Evolutionary conservation across 2,888 invertebrate species (phyloP).

Genomic region (Panzeria rudis): DNA sequence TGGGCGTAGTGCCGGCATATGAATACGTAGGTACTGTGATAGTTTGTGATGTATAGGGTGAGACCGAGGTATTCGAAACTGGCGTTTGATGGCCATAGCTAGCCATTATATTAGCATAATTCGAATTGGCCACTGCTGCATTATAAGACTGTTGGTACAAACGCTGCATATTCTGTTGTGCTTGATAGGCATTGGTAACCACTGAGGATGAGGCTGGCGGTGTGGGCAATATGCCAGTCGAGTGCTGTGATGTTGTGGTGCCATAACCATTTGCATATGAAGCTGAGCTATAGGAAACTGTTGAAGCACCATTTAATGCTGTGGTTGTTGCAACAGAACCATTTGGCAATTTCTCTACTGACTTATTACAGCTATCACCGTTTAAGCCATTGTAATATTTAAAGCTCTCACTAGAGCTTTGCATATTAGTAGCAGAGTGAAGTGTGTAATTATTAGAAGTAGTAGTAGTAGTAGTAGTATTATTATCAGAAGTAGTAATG

Average conservation of each 20-base stretch:
- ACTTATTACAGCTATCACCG: background rate
- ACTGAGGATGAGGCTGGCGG: slow-evolving; percentile 69
- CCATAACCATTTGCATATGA: slow-evolving; percentile 60
- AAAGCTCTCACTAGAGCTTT: slow-evolving; percentile 41
- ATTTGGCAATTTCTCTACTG: slow-evolving; percentile 36
- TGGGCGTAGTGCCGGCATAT: slow-evolving; percentile 55
- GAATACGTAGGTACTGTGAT: slow-evolving; percentile 68
- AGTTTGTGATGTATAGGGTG: slow-evolving; percentile 71
- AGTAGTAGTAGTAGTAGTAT: slow-evolving; percentile 5
- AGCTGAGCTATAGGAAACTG: slow-evolving; percentile 1
- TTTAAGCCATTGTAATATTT: slow-evolving; percentile 50
- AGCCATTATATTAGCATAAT: slow-evolving; percentile 61
- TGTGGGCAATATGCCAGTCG: slow-evolving; percentile 59
- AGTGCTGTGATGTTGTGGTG: slow-evolving; percentile 42
- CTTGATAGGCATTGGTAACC: slow-evolving; percentile 73
- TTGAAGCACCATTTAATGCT: slow-evolving; percentile 44
- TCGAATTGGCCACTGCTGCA: slow-evolving; percentile 71
- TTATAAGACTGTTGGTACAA: slow-evolving; percentile 76
- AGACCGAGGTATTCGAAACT: slow-evolving; percentile 65
- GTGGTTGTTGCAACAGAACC: slow-evolving; percentile 29
- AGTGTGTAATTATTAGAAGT: slow-evolving; percentile 4
- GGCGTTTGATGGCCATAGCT: slow-evolving; percentile 67
- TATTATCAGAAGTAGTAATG: slow-evolving; percentile 57
- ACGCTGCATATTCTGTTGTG: slow-evolving; percentile 76
- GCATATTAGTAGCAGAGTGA: slow-evolving; percentile 11